These are phyloP conservation scores for Rhabdomys pumilio DNA, from an alignment of 2,797 vertebrate species.

Conservation along the genomic window DNA sequence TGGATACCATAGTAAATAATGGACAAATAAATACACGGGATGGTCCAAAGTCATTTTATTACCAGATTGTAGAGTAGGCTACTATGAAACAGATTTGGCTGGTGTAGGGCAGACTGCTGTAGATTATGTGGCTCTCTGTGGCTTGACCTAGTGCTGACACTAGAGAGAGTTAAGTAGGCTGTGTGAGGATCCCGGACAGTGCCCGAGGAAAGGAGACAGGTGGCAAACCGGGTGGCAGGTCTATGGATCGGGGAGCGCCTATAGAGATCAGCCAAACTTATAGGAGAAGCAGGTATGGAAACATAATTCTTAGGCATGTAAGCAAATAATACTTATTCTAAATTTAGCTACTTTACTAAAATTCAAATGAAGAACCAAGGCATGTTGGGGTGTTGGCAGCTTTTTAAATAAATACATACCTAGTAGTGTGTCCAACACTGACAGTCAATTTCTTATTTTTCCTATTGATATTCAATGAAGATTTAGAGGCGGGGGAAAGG, in stretches of 20 bases:
- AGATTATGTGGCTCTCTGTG: background rate
- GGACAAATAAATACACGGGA: background rate
- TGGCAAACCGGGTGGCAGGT: background rate
- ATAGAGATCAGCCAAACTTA: background rate
- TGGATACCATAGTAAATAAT: background rate
- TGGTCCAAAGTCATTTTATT: background rate
- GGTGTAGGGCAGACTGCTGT: background rate
- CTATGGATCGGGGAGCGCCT: background rate
- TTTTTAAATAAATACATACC: constrained; percentile 16
- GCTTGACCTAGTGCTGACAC: background rate
- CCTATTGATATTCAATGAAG: background rate
- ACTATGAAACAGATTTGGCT: constrained; percentile 5
- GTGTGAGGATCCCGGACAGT: background rate
- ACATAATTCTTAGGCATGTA: background rate
- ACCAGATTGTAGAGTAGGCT: constrained; percentile 11
- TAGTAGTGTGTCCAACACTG: background rate
- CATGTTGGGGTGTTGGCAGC: background rate
- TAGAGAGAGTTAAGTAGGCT: background rate
- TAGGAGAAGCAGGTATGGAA: background rate
- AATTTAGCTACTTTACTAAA: constrained; percentile 42
- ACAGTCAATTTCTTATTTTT: background rate
- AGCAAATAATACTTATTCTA: background rate
- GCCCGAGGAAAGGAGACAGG: background rate
- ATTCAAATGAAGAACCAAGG: constrained; percentile 14
- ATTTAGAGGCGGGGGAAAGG: background rate